Conservation (phyloP, 2,113 vertebrate species). For the Haemorhous mexicanus region DNA sequence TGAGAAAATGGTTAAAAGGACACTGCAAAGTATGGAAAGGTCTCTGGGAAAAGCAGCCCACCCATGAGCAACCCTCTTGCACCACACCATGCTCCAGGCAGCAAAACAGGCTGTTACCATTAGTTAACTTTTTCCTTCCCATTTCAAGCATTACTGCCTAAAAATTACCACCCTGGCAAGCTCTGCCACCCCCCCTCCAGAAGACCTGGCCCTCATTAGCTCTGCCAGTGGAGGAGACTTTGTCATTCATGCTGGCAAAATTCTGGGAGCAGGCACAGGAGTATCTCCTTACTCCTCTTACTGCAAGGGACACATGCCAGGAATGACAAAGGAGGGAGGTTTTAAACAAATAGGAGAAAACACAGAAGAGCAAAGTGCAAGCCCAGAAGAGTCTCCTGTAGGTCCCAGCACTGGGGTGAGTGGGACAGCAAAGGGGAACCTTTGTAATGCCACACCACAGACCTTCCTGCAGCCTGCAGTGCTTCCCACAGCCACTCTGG, state of each 20-base stretch:
- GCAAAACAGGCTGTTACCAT: neutral
- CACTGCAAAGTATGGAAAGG: neutral
- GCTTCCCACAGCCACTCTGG: neutral
- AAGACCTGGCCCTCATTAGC: neutral
- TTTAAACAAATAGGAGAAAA: neutral
- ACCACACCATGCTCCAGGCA: neutral
- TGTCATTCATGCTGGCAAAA: neutral
- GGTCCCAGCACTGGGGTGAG: neutral
- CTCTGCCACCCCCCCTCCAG: neutral
- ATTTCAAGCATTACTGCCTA: neutral
- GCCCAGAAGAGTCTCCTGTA: neutral
- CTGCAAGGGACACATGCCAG: rapidly evolving
- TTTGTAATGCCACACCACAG: neutral
- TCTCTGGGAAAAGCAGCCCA: neutral
- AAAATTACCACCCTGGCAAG: neutral
- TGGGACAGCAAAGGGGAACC: neutral
- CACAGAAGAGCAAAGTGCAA: neutral
- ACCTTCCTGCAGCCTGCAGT: neutral
- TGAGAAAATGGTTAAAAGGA: neutral
- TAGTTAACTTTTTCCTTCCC: neutral
- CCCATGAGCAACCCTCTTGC: neutral
- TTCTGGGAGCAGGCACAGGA: neutral
- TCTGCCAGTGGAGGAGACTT: neutral
- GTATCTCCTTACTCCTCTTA: neutral
- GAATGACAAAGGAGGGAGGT: rapidly evolving